Evolutionary conservation across 2,113 vertebrate species (phyloP).

Genomic region (Nothobranchius kuhntae): DNA sequence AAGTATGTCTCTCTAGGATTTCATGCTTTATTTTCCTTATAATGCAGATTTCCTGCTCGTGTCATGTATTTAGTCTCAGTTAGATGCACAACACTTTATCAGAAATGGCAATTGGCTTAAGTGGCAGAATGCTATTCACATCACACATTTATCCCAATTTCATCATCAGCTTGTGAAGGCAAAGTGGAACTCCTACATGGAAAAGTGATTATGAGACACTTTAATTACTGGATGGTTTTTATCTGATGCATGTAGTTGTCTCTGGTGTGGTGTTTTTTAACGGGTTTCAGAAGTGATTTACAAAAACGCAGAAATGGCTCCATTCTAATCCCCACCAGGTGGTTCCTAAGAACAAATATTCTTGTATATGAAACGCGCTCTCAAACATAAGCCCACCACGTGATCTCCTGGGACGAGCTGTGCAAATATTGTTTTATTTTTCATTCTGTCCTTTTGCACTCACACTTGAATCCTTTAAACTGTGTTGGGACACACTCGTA

Average conservation of each 20-base stretch:
- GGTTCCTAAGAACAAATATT: slow-evolving; percentile 11
- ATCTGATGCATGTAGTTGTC: not conserved
- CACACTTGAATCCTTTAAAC: slow-evolving; percentile 20
- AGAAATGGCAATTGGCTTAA: not conserved
- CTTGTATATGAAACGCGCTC: slow-evolving; percentile 4
- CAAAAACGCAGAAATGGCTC: not conserved
- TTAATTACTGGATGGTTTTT: slow-evolving; percentile 3
- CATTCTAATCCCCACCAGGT: slow-evolving; percentile 1
- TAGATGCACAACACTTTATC: not conserved
- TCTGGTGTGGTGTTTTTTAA: not conserved
- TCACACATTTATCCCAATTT: not conserved
- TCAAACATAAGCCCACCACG: slow-evolving; percentile 12
- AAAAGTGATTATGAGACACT: not conserved
- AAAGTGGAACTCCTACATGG: not conserved
- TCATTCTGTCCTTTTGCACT: slow-evolving; percentile 19
- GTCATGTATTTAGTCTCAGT: too few relatives aligned
- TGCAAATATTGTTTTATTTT: slow-evolving; percentile 45
- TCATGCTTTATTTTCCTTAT: too few relatives aligned
- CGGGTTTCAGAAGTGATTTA: not conserved
- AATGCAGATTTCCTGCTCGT: too few relatives aligned
- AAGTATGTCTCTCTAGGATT: too few relatives aligned
- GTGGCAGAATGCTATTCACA: not conserved
- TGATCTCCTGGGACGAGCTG: slow-evolving; percentile 19
- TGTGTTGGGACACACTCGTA: slow-evolving; percentile 15
- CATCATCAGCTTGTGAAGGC: not conserved